These are phyloP conservation scores for Ormyrus nitidulus DNA, from an alignment of 2,888 invertebrate species.

Conservation along the genomic window DNA sequence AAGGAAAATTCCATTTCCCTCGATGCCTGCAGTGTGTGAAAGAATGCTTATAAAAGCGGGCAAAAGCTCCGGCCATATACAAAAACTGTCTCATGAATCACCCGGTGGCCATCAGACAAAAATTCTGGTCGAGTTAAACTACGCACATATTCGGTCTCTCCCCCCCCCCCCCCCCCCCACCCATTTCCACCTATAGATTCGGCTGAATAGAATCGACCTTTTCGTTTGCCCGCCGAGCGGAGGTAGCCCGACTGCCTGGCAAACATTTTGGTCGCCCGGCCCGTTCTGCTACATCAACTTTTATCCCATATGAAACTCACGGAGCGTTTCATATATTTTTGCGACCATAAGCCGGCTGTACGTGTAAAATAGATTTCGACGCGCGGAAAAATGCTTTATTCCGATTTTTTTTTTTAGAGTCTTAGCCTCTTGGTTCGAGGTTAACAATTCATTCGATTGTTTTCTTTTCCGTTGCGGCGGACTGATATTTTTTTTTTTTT, in stretches of 20 bases:
- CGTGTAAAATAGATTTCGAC: conserved; percentile 32
- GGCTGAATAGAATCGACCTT: conserved; percentile 18
- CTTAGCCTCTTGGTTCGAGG: too few relatives aligned
- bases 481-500: too few relatives aligned
- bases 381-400: not conserved
- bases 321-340: not conserved
- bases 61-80: not conserved
- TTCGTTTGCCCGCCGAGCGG: not conserved
- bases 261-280: conserved; percentile 28
- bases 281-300: conserved; percentile 47
- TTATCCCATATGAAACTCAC: conserved; percentile 6
- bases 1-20: conserved; percentile 7
- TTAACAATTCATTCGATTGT: too few relatives aligned
- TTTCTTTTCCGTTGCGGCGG: too few relatives aligned
- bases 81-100: conserved; percentile 44
- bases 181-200: not conserved
- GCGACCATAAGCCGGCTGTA: not conserved
- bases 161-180: not conserved
- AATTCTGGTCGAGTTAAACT: conserved; percentile 28
- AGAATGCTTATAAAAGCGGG: conserved; percentile 29
- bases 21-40: not conserved
- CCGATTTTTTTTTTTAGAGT: too few relatives aligned
- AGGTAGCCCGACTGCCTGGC: not conserved
- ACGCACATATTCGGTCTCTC: conserved; percentile 14
- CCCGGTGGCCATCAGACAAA: conserved; percentile 4